Evolutionary conservation across 2,797 vertebrate species (phyloP), one percentile per base, ranked within the genome.

Genomic region (Phaenicophaeus curvirostris): DNA sequence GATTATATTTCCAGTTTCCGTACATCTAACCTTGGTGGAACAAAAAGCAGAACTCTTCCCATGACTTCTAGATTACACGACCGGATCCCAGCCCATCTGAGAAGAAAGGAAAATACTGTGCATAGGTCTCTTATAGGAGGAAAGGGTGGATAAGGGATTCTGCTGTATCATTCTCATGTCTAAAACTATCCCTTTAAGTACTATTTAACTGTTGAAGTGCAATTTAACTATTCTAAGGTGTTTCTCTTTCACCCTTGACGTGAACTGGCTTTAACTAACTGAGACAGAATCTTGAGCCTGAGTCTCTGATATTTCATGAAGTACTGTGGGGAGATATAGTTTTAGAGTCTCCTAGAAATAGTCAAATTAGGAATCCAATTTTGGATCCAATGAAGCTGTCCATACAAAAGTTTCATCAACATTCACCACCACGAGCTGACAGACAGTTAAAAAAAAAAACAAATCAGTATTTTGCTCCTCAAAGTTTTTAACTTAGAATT

Each of bases 41-140:
- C 31, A 72, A 75, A 80, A 87, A 35, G 3, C 53, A 80, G 18
- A 54, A 5, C 61, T 81, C 85, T 37, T 35, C 24, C 28, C 9
- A 4, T 4, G 9, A 16, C 9, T 51, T 12, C 21, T 27, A 13
- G 21, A 14, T 9, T 0, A 0, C 1, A 1, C 5, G n/a, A 16
- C 9, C 0, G 4, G 50, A 53, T 8, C 13, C 24, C 28, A 51
- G 30, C 8, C 39, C 33, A 8, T 41, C 5, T n/a, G 21, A 54
- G 75, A 53, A 54, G 13, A 42, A 35, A 27, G 24, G 18, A 37
- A 15, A 35, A 5, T 6, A 3, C 46, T 11, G 12, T 30, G 20
- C 13, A 8, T 0, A 9, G 11, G 44, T 1, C n/a, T 17, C 11
- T 35, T 67, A 3, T 0, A 31, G 8, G 23, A 69, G 23, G 9